Base-by-base conservation (phyloP, 1,140 invertebrate genomes). In the Neodiprion virginianus region DNA sequence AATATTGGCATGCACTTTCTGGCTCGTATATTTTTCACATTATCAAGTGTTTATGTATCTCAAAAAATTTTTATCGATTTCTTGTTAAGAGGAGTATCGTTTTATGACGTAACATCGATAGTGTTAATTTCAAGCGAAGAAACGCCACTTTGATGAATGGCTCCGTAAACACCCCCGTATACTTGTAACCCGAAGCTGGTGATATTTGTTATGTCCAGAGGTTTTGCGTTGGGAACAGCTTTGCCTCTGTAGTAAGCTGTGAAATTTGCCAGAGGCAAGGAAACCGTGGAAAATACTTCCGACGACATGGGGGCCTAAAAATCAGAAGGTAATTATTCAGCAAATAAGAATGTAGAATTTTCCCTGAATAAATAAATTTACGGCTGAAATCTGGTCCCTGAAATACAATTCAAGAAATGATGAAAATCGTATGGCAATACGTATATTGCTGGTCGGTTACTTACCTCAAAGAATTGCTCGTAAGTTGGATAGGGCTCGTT, bases 141-240 rank as follows among this genome's bases (percentile, higher is more conserved):
- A 8, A 91, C 90, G 0, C 93, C 93, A 78, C 84, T 89, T 81
- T 94, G 93, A 82, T 94, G 94, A 9, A 90, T 82, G 10, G 90
- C 87, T 71, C 88, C 85, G 82, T 94, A 93, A 67, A 93, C 92
- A n/a, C 93, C 93, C 47, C 93, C 93, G 77, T 91, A 92, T 80
- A 93, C 88, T 87, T 94, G 92, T 61, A 94, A 82, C 28, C 92
- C 93, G 74, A 94, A 88, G 80, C 89, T 91, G 1, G 92, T 93
- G 40, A 94, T 90, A 75, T 91, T 88, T 7, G 89, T 83, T 48
- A 84, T 85, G 80, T 94, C 90, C 10, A 94, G 80, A 2, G 89
- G 88, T 79, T 91, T 88, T 8, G 89, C 89, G 74, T 91, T 85
- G 68, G 89, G 89, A 23, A 90, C 81, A 77, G 89, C 85, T 74